Conservation (phyloP, 2,797 vertebrate genomes). For the Hippoglossus hippoglossus region DNA sequence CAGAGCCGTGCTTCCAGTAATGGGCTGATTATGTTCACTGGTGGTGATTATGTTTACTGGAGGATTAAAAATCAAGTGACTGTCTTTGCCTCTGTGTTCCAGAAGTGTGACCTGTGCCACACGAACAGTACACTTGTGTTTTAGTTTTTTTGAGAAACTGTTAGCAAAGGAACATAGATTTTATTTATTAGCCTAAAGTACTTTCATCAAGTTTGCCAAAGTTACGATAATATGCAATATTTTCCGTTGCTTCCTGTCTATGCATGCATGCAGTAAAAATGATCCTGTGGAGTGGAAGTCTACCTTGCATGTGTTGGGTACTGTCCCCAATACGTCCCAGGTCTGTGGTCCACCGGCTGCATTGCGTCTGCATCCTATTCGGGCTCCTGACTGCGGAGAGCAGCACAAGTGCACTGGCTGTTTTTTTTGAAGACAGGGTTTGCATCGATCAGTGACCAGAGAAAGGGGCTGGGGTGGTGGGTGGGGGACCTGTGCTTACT, state of each 20-base stretch:
- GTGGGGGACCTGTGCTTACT: conserved; percentile 69
- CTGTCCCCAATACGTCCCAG: conserved; percentile 35
- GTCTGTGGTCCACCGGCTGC: conserved; percentile 65
- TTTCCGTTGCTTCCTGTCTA: neutral
- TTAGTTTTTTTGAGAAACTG: neutral
- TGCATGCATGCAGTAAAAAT: conserved; percentile 28
- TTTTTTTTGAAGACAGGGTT: conserved; percentile 57
- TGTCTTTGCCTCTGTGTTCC: conserved; percentile 12
- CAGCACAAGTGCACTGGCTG: conserved; percentile 30
- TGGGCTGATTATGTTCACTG: conserved; percentile 51
- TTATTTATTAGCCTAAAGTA: neutral
- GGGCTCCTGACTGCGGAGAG: conserved; percentile 59
- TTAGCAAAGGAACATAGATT: neutral
- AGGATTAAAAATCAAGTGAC: conserved; percentile 42
- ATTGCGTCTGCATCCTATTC: conserved; percentile 64
- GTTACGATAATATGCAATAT: neutral
- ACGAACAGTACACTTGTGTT: neutral
- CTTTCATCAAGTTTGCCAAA: conserved; percentile 4
- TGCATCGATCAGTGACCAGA: conserved; percentile 64
- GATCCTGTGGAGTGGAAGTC: conserved; percentile 8
- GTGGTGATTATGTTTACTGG: conserved; percentile 32
- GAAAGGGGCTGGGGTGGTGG: neutral
- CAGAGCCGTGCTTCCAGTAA: conserved; percentile 38
- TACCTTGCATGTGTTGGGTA: conserved; percentile 58
- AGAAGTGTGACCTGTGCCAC: conserved; percentile 17